phyloP scores from a whole-genome alignment of 2,797 vertebrate species.

The Pangasius mekongensis region DNA sequence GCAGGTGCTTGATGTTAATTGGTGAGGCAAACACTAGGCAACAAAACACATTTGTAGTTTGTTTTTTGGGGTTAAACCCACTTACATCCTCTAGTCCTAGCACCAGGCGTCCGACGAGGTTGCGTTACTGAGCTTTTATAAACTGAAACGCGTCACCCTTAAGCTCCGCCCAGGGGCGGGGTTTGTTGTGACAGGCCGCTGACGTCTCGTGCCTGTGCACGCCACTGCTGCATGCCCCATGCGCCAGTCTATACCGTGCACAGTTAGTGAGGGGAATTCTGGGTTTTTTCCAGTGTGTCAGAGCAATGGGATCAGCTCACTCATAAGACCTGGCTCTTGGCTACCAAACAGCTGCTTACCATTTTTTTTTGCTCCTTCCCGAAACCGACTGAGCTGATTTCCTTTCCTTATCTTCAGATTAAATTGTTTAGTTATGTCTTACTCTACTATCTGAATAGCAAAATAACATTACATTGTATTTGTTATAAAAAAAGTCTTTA shows the following conservation, averaged over 20 bases:
- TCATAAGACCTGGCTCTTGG: neutral
- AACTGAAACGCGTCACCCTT: neutral
- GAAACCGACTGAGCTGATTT: neutral
- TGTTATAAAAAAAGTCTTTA: neutral
- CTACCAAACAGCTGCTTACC: neutral
- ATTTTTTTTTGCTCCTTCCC: neutral
- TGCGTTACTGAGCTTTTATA: slow-evolving; percentile 31
- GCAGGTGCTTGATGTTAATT: slow-evolving; percentile 60
- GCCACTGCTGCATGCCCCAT: neutral
- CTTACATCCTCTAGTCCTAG: slow-evolving; percentile 25
- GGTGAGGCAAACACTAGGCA: slow-evolving; percentile 67
- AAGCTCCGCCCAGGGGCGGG: slow-evolving; percentile 38
- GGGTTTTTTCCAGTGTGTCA: neutral
- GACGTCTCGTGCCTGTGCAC: neutral
- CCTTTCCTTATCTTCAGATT: neutral
- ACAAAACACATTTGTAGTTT: slow-evolving; percentile 73
- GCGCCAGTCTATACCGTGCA: too few relatives aligned
- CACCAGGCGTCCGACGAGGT: neutral
- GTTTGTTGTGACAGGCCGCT: neutral
- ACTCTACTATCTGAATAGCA: neutral
- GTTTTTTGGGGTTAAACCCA: slow-evolving; percentile 36
- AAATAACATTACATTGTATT: neutral
- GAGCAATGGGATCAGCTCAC: neutral
- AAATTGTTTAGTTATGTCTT: neutral
- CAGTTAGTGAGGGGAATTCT: neutral